These are phyloP conservation scores for Idris sp. DNA, from an alignment of 1,140 invertebrate species.

Conservation along the genomic window DNA sequence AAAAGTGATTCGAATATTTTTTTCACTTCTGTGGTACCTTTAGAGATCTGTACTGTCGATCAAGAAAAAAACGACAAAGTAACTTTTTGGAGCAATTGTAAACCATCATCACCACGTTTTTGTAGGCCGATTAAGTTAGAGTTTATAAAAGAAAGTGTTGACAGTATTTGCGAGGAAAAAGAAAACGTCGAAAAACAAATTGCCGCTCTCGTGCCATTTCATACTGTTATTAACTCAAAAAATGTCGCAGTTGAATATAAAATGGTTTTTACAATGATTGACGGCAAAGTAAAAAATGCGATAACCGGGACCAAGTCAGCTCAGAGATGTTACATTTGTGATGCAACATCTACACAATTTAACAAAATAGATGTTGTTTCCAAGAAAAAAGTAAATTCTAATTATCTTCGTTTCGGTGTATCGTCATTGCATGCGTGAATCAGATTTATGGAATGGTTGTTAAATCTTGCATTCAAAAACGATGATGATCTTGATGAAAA, in stretches of 20 bases:
- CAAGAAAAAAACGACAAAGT: slow-evolving; percentile 61
- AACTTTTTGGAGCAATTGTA: slow-evolving; percentile 31
- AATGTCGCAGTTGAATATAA: slow-evolving; percentile 46
- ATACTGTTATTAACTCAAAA: slow-evolving; percentile 3
- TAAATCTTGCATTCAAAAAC: slow-evolving; percentile 36
- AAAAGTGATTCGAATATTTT: slow-evolving; percentile 48
- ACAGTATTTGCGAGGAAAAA: slow-evolving; percentile 2
- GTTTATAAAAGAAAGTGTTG: slow-evolving; percentile 3
- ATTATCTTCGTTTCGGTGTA: slow-evolving; percentile 6
- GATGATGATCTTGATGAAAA: background rate
- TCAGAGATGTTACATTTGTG: slow-evolving; percentile 71
- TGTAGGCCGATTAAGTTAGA: slow-evolving; percentile 17
- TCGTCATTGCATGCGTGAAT: slow-evolving; percentile 37
- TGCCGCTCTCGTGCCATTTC: slow-evolving; percentile 1
- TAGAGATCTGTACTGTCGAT: slow-evolving; percentile 64
- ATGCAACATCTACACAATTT: slow-evolving; percentile 69
- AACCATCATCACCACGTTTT: background rate
- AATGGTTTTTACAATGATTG: slow-evolving; percentile 63
- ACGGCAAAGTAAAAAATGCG: slow-evolving; percentile 70
- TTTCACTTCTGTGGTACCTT: slow-evolving; percentile 53
- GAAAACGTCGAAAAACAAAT: slow-evolving; percentile 12
- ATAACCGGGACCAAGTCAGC: slow-evolving; percentile 68
- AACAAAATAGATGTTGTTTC: slow-evolving; percentile 65
- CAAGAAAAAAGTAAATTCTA: slow-evolving; percentile 4
- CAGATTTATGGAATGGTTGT: slow-evolving; percentile 42